Evolutionary conservation across 2,797 vertebrate species (phyloP).

Genomic region (Halcyon badia): DNA sequence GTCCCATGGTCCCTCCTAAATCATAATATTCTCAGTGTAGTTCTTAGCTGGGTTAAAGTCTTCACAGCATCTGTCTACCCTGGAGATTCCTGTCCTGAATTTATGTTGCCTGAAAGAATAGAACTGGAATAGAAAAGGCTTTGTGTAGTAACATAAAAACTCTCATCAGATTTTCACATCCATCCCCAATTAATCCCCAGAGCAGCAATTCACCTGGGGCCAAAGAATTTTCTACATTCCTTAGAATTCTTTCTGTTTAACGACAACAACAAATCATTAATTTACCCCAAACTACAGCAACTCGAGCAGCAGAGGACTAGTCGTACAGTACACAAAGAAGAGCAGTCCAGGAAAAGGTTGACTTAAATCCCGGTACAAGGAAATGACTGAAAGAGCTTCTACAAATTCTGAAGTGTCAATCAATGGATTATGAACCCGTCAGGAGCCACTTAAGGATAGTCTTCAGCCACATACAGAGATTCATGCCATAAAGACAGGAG

Average conservation of each 20-base stretch:
- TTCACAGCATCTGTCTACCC: not conserved
- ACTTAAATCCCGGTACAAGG: not conserved
- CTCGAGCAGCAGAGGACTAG: not conserved
- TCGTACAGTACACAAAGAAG: not conserved
- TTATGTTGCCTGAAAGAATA: not conserved
- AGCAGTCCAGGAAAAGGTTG: not conserved
- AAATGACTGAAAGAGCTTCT: not conserved
- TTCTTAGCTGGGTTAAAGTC: not conserved
- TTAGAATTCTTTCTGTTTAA: not conserved
- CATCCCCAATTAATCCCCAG: not conserved
- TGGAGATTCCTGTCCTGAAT: not conserved
- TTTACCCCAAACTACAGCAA: not conserved
- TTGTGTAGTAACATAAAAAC: not conserved
- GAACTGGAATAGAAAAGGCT: not conserved
- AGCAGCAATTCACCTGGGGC: not conserved
- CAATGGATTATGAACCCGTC: not conserved
- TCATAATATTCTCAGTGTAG: not conserved
- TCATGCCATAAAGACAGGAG: not conserved
- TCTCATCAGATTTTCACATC: not conserved
- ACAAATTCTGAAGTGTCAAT: not conserved
- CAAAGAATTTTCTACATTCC: not conserved
- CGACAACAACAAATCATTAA: not conserved
- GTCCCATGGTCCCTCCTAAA: not conserved
- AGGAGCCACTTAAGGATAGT: not conserved
- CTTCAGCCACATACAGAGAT: not conserved